phyloP scores from a whole-genome alignment of 2,888 invertebrate genomes.

The Metellina segmentata region DNA sequence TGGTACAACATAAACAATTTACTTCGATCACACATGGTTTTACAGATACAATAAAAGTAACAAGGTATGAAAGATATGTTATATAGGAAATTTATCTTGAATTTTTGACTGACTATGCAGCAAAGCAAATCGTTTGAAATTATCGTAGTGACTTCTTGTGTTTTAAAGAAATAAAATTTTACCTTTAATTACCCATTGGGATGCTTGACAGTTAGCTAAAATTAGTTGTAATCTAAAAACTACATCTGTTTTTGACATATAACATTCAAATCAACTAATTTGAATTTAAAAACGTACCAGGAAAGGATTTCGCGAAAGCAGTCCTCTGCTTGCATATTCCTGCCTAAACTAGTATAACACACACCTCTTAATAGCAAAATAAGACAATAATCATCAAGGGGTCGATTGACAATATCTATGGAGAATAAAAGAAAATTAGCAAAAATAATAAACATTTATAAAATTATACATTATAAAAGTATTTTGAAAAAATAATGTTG shows the following conservation, averaged over 20 bases:
- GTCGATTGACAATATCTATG: slow-evolving; percentile 48
- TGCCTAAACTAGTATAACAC: slow-evolving; percentile 89
- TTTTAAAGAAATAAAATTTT: no score
- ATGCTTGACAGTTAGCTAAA: no score
- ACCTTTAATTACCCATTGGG: no score
- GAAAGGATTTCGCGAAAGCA: slow-evolving; percentile 74
- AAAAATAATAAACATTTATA: neutral
- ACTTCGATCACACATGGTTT: no score
- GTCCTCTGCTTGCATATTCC: slow-evolving; percentile 85
- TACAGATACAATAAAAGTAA: no score
- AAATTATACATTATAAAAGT: neutral
- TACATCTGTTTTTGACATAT: neutral
- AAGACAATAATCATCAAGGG: slow-evolving; percentile 84
- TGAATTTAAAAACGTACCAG: slow-evolving; percentile 44
- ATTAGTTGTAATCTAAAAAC: no score
- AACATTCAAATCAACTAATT: neutral
- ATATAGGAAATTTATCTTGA: no score
- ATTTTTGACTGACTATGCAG: no score
- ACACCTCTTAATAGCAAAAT: slow-evolving; percentile 90
- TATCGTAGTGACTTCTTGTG: no score
- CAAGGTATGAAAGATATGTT: no score
- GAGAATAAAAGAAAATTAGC: neutral
- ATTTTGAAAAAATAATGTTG: neutral
- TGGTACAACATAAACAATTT: neutral
- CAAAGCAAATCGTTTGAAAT: no score